Percentiles rank a stretch among this genome's conserved stretches.
Conservation (phyloP, 2,113 vertebrate species). For the Ursus arctos region DNA sequence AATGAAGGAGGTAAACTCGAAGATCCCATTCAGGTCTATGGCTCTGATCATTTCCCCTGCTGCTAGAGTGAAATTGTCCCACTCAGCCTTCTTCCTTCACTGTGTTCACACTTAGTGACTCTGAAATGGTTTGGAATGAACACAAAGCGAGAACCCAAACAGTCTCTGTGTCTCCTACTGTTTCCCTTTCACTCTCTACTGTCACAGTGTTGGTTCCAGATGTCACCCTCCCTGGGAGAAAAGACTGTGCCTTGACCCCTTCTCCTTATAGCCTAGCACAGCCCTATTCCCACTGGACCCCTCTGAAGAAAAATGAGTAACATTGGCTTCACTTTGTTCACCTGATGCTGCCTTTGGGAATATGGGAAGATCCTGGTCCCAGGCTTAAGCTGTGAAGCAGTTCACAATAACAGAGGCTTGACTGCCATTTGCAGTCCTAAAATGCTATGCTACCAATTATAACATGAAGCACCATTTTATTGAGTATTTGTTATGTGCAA, state of each 20-base stretch:
- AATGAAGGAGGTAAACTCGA: neutral
- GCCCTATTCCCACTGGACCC: neutral
- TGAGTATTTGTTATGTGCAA: neutral
- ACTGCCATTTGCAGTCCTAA: neutral
- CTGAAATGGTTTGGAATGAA: constrained; percentile 35
- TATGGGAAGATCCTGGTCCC: neutral
- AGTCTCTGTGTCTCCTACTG: neutral
- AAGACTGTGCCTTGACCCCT: neutral
- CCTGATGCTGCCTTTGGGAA: neutral
- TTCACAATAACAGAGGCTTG: constrained; percentile 6
- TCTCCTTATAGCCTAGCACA: neutral
- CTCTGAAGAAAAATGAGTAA: constrained; percentile 6
- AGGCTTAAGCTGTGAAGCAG: neutral
- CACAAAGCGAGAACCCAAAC: neutral
- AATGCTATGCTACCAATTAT: neutral
- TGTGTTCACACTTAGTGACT: neutral
- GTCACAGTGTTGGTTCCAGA: neutral
- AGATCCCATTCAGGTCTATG: neutral
- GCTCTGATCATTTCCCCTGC: constrained; percentile 21
- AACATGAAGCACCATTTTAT: neutral
- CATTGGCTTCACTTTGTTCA: neutral
- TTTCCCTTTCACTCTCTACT: neutral
- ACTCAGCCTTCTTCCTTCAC: constrained; percentile 4
- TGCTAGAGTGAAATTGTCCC: neutral
- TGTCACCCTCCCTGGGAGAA: neutral